Percentiles rank a stretch among this genome's conserved stretches.
phyloP scores from a whole-genome alignment of 2,888 invertebrate genomes.

The Synergus umbraculus region DNA sequence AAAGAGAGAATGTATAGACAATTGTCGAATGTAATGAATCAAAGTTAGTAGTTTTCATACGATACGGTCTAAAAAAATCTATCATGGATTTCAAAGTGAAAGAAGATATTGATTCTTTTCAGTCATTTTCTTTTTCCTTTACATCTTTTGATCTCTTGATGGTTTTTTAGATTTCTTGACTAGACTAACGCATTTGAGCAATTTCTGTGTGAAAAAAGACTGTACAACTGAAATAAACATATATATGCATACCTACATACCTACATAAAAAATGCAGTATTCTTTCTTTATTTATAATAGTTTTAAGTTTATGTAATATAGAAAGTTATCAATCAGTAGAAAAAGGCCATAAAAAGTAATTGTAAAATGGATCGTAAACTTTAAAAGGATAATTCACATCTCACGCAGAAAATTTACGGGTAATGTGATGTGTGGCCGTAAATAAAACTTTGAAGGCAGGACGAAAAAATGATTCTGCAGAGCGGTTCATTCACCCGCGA shows the following conservation, averaged over 20 bases:
- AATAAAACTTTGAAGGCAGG: neutral
- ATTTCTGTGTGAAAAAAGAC: constrained; percentile 4
- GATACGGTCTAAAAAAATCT: neutral
- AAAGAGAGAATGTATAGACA: neutral
- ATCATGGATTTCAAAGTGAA: neutral
- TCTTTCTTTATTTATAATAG: neutral
- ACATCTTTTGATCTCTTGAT: neutral
- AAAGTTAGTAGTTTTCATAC: constrained; percentile 31
- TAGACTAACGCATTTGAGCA: constrained; percentile 21
- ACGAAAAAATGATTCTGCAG: neutral
- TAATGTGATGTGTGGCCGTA: neutral
- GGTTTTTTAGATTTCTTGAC: neutral
- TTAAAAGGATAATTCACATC: neutral
- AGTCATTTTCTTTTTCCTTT: neutral
- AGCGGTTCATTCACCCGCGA: neutral
- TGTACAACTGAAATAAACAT: neutral
- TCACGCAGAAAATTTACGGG: neutral
- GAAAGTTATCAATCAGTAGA: no score
- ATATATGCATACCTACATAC: neutral
- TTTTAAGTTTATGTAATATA: no score
- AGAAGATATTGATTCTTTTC: neutral
- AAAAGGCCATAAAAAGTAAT: no score
- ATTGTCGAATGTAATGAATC: constrained; percentile 30
- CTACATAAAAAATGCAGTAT: neutral
- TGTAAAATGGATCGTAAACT: neutral